A percentile compares a stretch with the other conserved stretches of the same genome.
Conservation (phyloP, 2,113 vertebrate genomes). For the Thamnaconus septentrionalis region DNA sequence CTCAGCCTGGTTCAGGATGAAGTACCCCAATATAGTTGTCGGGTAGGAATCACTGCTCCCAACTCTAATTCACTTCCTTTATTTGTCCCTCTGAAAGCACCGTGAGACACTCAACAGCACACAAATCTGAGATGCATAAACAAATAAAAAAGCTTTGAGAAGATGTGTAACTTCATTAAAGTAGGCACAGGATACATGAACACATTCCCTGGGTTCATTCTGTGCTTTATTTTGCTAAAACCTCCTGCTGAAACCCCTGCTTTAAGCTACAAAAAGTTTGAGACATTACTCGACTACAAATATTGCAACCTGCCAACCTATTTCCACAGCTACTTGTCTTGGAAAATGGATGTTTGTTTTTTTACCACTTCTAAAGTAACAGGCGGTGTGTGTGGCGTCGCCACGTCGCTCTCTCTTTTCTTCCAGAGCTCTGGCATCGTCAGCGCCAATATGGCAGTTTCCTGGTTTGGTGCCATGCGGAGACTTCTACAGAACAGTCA, state of each 20-base stretch:
- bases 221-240: no score
- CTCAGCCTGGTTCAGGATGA: conserved; percentile 96
- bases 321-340: background rate
- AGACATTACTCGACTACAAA: no score
- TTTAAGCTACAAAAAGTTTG: background rate
- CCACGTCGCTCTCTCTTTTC: background rate
- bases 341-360: conserved; percentile 4
- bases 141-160: no score
- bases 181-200: no score
- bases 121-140: no score
- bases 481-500: conserved; percentile 85
- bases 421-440: conserved; percentile 90
- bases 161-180: no score
- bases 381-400: background rate
- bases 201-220: no score
- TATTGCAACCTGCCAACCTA: no score
- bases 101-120: no score
- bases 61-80: no score
- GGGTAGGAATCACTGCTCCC: conserved; percentile 78
- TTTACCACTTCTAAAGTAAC: background rate
- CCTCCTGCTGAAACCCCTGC: background rate
- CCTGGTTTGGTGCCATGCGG: conserved; percentile 84
- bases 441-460: conserved; percentile 96
- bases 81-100: no score
- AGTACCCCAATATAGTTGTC: conserved; percentile 87